Evolutionary conservation across 2,797 vertebrate species (phyloP), one percentile per base, ranked within the genome.

Genomic region (Hydrocynus forskahlii): DNA sequence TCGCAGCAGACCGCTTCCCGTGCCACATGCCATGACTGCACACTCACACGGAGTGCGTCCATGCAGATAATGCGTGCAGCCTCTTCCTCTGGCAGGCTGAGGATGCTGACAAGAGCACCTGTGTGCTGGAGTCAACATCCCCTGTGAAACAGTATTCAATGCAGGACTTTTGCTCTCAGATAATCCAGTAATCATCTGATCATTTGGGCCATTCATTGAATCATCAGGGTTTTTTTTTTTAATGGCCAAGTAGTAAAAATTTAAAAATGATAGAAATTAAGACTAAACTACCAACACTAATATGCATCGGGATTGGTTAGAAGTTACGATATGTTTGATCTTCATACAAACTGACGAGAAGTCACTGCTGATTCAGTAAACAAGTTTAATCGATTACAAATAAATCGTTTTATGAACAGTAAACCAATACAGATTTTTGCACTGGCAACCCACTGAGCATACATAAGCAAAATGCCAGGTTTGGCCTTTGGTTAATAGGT

Each of bases 1-100:
- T 81, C 55, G 62, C 77, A 83, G 80, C 76, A 81, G 73, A 72
- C 72, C 75, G 57, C 78, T 81, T 84, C 64, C 84, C 76, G 14
- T 9, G 38, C 79, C 78, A 79, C 76, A 82, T 75, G 48, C 60
- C 45, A 59, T 23, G 21, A 66, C 21, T 38, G 38, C 52, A 57
- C 48, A 4, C 68, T 57, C 59, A 21, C 6, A 7, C 78, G 29
- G 72, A 59, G 40, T 62, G 76, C 63, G 72, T 83, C 79, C 69
- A 66, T 12, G 13, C 21, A 75, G 75, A 80, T 80, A 67, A 85
- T 76, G 52, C 16, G 43, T 40, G 76, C 48, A 76, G 59, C 74
- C 63, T 83, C 81, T 81, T 87, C 76, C 76, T 84, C 38, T 86
- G 13, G 23, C 21, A 62, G 79, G 55, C 55, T 68, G 59, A 45